Base-by-base conservation (phyloP, 2,113 vertebrate genomes). In the Gobio gobio region DNA sequence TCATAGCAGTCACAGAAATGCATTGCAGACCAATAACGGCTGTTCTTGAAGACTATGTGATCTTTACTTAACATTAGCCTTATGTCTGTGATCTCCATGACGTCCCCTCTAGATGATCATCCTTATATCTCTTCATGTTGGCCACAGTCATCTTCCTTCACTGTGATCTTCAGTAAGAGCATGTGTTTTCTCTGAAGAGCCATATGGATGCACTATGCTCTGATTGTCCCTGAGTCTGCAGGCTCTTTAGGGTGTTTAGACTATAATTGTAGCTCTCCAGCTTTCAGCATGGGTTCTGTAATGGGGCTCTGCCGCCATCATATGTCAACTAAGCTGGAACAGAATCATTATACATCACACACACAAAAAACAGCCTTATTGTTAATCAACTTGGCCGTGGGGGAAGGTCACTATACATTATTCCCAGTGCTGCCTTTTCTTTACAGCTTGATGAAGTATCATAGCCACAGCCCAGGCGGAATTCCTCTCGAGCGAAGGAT, bases 351-450 rank as follows among this genome's bases (percentile, higher is more conserved):
- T 40, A 79, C 56, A 56, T 83, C 77, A 78, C 49, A 51, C 49
- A 51, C 66, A 26, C 26, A 78, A 58, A 78, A 86, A 64, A 56
- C 33, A 68, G 14, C 47, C 86, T 74, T 86, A 64, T 73, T 63
- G 51, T 63, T 88, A 84, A 84, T 84, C 45, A 82, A 82, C 63
- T 51, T 36, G 24, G 76, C 78, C 24, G 20, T 70, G 59, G 24
- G n/a, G 68, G 61, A 54, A 64, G 87, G 87, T 86, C 78, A 78
- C 56, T 66, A 73, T 75, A 36, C 24, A 68, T 56, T 82, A 58
- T 58, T 88, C 72, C 85, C 83, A 58, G 51, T 43, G 63, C 85
- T 85, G n/a, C 40, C 18, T 77, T 66, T 63, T 84, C 56, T 74
- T 43, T 58, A 75, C 82, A 82, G 45, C 18, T 73, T 83, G 18